Conservation (phyloP, 2,888 invertebrate species). For the Norana najaformis region DNA sequence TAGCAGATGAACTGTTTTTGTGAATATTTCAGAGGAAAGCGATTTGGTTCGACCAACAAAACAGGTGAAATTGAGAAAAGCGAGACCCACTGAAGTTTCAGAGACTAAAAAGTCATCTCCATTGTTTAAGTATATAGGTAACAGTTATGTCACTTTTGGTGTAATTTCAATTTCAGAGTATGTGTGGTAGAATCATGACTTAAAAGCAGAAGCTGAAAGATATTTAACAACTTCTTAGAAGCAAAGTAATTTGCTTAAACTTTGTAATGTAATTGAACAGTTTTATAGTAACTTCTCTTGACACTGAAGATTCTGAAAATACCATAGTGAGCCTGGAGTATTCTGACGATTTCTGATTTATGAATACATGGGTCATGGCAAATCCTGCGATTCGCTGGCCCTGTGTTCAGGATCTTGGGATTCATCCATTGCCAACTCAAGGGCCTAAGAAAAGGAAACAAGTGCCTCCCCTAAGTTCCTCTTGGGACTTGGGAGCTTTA, state of each 20-base stretch:
- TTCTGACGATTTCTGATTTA: background rate
- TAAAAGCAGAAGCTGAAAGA: background rate
- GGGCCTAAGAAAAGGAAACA: no score
- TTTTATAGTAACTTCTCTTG: background rate
- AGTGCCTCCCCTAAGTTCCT: no score
- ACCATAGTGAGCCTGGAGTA: background rate
- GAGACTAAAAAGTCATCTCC: constrained; percentile 5
- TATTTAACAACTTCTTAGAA: background rate
- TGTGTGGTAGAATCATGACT: background rate
- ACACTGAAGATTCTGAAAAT: background rate
- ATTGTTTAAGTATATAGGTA: background rate
- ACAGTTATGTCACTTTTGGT: background rate
- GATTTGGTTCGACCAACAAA: background rate
- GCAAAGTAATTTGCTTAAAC: background rate
- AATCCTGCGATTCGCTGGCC: no score
- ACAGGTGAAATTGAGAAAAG: background rate
- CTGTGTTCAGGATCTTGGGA: no score
- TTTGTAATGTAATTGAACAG: background rate
- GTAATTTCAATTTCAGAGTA: no score
- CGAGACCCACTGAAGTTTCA: background rate
- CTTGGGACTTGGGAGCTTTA: no score
- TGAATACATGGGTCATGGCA: background rate
- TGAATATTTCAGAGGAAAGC: constrained; percentile 23
- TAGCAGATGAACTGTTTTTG: background rate
- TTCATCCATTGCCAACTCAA: no score